Evolutionary conservation across 2,113 vertebrate genomes (phyloP).

Genomic region (Glareola pratincola): DNA sequence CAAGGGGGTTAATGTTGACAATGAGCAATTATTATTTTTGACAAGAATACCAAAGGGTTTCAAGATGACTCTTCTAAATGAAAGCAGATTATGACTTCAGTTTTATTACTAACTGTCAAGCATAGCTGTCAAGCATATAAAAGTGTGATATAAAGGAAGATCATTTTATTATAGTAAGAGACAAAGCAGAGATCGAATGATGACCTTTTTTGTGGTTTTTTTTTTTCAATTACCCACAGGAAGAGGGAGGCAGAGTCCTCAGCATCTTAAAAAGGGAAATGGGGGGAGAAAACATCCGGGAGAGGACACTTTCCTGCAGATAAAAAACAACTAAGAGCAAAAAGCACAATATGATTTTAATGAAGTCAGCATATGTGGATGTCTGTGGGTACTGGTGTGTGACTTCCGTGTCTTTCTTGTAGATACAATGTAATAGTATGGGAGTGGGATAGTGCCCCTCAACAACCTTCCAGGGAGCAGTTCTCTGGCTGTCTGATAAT

Average conservation of each 20-base stretch:
- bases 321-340: slow-evolving; percentile 16
- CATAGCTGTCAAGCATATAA: slow-evolving; percentile 68
- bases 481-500: not conserved
- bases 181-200: slow-evolving; percentile 53
- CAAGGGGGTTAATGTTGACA: slow-evolving; percentile 52
- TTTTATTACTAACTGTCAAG: slow-evolving; percentile 70
- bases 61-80: slow-evolving; percentile 63
- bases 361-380: slow-evolving; percentile 64
- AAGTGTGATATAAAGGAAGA: slow-evolving; percentile 66
- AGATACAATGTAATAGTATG: not conserved
- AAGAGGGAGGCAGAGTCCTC: slow-evolving; percentile 41
- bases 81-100: slow-evolving; percentile 64
- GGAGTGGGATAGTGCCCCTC: not conserved
- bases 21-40: slow-evolving; percentile 59
- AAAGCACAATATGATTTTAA: slow-evolving; percentile 58
- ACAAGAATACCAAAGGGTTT: slow-evolving; percentile 61
- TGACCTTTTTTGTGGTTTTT: slow-evolving; percentile 66
- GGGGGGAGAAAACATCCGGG: slow-evolving; percentile 47
- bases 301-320: slow-evolving; percentile 46
- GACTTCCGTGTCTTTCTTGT: slow-evolving; percentile 52
- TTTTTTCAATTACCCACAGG: slow-evolving; percentile 54
- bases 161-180: slow-evolving; percentile 66
- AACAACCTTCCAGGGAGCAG: not conserved
- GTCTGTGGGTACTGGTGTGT: slow-evolving; percentile 44
- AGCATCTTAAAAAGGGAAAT: slow-evolving; percentile 25